phyloP scores from a whole-genome alignment of 2,888 invertebrate genomes.

The Eupithecia abbreviata region DNA sequence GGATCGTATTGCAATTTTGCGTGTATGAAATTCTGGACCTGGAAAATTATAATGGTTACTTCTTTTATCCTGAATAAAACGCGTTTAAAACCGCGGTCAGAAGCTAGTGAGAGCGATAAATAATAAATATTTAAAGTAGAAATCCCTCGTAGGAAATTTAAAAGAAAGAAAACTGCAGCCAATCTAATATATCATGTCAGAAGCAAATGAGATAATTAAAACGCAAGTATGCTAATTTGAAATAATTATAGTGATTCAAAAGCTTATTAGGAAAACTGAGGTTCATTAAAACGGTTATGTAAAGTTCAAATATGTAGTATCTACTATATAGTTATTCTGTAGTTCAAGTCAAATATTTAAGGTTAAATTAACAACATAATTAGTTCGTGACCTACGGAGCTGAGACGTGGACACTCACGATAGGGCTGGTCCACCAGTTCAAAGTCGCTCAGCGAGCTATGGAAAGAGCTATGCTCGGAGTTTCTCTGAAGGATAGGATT shows the following conservation, averaged over 20 bases:
- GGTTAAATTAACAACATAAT: no score
- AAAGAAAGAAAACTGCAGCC: neutral
- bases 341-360: constrained; percentile 9
- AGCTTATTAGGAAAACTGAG: neutral
- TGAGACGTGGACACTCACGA: no score
- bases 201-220: constrained; percentile 25
- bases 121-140: neutral
- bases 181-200: constrained; percentile 3
- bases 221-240: constrained; percentile 19
- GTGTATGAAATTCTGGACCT: neutral
- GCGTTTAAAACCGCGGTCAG: neutral
- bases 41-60: neutral
- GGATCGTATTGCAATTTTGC: neutral
- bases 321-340: no score
- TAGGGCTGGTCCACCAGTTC: no score
- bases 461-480: no score
- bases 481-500: no score
- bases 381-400: no score
- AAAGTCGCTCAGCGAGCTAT: no score
- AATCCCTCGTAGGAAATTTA: neutral
- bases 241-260: constrained; percentile 15
- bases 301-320: neutral
- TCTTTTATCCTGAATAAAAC: neutral
- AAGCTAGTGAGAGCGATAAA: neutral
- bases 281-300: constrained; percentile 21